Percentiles rank a stretch among this genome's conserved stretches.
Conservation (phyloP, 1,140 invertebrate genomes). For the Plutomurus gul region DNA sequence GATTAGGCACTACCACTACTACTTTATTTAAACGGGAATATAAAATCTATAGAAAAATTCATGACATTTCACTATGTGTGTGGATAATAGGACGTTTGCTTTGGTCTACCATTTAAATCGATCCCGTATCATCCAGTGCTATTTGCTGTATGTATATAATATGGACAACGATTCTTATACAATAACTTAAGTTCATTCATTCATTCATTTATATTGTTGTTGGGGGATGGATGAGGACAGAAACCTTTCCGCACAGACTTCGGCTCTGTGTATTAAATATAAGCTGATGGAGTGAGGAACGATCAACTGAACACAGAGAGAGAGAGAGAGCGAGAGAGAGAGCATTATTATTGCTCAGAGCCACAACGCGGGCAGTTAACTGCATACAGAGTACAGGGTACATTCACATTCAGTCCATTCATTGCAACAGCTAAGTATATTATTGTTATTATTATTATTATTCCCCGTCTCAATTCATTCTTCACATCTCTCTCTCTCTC, state of each 20-base stretch:
- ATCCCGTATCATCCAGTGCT: background rate
- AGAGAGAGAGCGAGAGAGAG: too few species aligned
- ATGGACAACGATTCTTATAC: too few species aligned
- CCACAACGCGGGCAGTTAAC: too few species aligned
- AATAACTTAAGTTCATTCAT: slow-evolving; percentile 22
- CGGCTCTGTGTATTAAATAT: background rate
- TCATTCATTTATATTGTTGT: background rate
- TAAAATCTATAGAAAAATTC: too few species aligned
- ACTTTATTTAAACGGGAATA: background rate
- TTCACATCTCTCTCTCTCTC: background rate
- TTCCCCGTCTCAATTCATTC: slow-evolving; percentile 23
- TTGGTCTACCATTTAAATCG: slow-evolving; percentile 29
- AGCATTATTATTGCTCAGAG: too few species aligned
- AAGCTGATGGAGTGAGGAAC: slow-evolving; percentile 8
- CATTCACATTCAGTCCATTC: slow-evolving; percentile 4
- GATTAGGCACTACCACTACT: background rate
- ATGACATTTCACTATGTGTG: background rate
- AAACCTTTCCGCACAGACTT: too few species aligned
- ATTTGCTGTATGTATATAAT: slow-evolving; percentile 14
- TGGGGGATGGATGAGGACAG: too few species aligned
- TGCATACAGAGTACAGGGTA: too few species aligned
- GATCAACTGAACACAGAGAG: too few species aligned
- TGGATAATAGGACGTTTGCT: background rate
- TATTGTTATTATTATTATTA: slow-evolving; percentile 29
- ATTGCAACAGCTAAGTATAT: slow-evolving; percentile 16